A percentile compares a stretch with the other conserved stretches of the same genome.
phyloP scores from a whole-genome alignment of 2,113 vertebrate species.

The Micromys minutus region DNA sequence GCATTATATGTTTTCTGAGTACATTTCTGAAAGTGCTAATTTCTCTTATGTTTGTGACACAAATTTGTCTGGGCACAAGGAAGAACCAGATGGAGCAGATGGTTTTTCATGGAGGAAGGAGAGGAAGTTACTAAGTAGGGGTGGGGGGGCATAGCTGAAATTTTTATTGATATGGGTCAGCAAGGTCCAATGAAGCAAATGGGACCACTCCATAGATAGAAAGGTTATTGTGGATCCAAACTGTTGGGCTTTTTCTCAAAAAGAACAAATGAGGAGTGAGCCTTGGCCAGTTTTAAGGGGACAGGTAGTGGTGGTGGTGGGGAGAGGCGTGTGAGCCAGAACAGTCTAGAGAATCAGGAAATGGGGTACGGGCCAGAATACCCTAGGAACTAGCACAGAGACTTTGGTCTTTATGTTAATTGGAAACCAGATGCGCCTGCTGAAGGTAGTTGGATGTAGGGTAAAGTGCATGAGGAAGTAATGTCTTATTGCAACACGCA shows the following conservation, averaged over 20 bases:
- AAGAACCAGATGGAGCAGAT: conserved; percentile 56
- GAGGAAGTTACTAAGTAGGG: background rate
- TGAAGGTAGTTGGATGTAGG: background rate
- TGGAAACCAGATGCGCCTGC: background rate
- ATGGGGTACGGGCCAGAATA: background rate
- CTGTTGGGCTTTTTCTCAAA: background rate
- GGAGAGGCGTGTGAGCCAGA: background rate
- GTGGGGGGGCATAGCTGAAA: background rate
- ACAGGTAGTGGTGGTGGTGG: background rate
- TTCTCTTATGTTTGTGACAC: conserved; percentile 29
- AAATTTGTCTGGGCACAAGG: background rate
- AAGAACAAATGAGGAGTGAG: background rate
- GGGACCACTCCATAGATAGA: too few species aligned
- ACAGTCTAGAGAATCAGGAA: background rate
- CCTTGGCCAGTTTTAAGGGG: background rate
- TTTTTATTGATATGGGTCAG: background rate
- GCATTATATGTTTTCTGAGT: background rate
- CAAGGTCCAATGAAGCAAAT: background rate
- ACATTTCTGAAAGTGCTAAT: background rate
- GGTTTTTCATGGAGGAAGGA: conserved; percentile 4
- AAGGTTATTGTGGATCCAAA: background rate
- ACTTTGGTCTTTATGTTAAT: background rate
- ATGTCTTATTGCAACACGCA: background rate
- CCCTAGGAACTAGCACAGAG: background rate
- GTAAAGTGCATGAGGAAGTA: background rate